A percentile compares a stretch with the other conserved stretches of the same genome.
phyloP scores from a whole-genome alignment of 30 jellyfish, hydroid and myxozoan species.

The Turritopsis rubra region DNA sequence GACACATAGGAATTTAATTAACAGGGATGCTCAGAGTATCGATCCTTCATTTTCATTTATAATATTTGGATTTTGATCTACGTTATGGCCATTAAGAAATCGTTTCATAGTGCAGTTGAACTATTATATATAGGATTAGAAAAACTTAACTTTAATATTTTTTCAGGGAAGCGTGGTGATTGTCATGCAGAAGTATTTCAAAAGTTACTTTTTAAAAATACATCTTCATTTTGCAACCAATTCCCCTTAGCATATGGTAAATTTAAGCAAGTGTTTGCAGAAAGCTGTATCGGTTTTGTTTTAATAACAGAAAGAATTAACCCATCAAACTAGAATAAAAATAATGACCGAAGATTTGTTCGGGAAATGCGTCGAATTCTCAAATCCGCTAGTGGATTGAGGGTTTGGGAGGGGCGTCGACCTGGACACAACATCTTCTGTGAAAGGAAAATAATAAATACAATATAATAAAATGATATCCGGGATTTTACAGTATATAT shows the following conservation, averaged over 20 bases:
- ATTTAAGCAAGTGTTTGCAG: background rate
- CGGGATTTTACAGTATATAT: too few species aligned
- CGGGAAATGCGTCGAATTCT: too few species aligned
- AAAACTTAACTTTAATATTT: background rate
- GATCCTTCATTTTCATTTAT: background rate
- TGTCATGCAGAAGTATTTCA: slow-evolving; percentile 10
- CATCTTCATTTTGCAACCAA: slow-evolving; percentile 2
- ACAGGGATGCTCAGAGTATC: background rate
- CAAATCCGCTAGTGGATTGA: too few species aligned
- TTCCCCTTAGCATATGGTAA: background rate
- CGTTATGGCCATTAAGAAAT: background rate
- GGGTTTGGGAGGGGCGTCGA: background rate
- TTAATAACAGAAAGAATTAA: background rate
- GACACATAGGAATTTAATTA: background rate
- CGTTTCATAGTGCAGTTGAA: background rate
- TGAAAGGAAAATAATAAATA: too few species aligned
- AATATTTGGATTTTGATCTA: too few species aligned
- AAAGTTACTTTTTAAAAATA: background rate
- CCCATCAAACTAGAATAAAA: background rate
- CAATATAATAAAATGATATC: too few species aligned
- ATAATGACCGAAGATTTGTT: too few species aligned
- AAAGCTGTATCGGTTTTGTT: background rate
- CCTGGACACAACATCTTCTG: background rate
- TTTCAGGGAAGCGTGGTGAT: background rate
- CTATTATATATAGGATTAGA: background rate